Evolutionary conservation across 2,113 vertebrate genomes (phyloP).

Genomic region (Gambusia holbrooki): DNA sequence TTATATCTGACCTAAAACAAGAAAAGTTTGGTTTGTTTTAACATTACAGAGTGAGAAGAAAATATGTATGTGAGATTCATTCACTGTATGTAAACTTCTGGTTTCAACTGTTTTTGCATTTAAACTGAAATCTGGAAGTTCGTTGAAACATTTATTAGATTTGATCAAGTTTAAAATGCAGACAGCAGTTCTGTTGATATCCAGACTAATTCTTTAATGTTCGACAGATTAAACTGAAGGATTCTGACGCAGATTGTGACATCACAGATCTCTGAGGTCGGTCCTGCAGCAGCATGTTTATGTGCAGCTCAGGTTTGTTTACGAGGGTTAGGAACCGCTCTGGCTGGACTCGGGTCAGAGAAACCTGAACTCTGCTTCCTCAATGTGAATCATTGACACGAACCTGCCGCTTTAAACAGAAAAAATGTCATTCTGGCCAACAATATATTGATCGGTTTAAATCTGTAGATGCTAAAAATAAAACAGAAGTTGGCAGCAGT

Average conservation of each 20-base stretch:
- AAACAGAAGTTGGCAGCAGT: neutral
- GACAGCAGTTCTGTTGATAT: neutral
- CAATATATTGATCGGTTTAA: neutral
- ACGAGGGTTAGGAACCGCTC: neutral
- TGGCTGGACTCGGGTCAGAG: slow-evolving; percentile 25
- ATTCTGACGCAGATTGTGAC: too few relatives aligned
- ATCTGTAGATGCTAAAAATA: neutral
- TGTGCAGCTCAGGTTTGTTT: neutral
- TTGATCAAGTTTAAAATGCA: neutral
- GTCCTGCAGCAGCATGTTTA: neutral
- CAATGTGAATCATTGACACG: slow-evolving; percentile 56
- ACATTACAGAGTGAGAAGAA: too few relatives aligned
- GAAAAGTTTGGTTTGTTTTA: too few relatives aligned
- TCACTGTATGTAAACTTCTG: too few relatives aligned
- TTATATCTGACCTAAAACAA: too few relatives aligned
- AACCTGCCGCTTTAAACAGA: slow-evolving; percentile 11
- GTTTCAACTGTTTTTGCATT: neutral
- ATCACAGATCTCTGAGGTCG: too few relatives aligned
- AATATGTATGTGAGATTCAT: too few relatives aligned
- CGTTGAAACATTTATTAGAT: neutral
- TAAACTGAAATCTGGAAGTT: neutral
- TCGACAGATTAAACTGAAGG: neutral
- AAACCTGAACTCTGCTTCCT: slow-evolving; percentile 7
- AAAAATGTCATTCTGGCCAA: neutral
- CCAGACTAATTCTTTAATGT: neutral